Evolutionary conservation across 2,797 vertebrate genomes (phyloP), one percentile per base, ranked within the genome.

Genomic region (Botia kubotai): DNA sequence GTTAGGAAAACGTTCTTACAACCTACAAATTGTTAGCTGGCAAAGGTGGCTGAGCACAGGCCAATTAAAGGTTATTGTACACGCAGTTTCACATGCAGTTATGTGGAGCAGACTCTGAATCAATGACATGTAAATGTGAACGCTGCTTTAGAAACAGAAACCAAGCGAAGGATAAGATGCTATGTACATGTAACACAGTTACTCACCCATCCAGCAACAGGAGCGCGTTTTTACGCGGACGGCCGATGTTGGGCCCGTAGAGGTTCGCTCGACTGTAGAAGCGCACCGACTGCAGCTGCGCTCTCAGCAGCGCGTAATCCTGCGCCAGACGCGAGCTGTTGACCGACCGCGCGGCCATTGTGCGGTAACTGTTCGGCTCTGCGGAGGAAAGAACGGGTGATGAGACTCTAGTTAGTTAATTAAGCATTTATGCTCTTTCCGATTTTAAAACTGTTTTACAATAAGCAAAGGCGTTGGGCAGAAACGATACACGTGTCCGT

Each of bases 301-400:
- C 96, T 87, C 95, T 95, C 88, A 99, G 94, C 83, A 96, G 94
- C 78, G 93, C 82, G 82, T 98, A 97, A 91, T 99, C 98, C 89
- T 96, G 96, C 67, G 96, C 97, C 90, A 98, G 91, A 90, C 97
- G 97, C 90, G 95, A 97, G 90, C 97, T 97, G 83, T 98, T 99
- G 86, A 98, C 94, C 0, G 95, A 93, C 53, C 93, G 96, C 50
- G 96, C 95, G 17, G 94, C 94, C 94, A 99, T 91, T 36, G 93
- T 90, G 85, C 96, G 95, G 87, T 98, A 99, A 83, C 97, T 96
- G 87, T 98, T 99, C 72, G 98, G 98, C 88, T 99, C 98, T 99
- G 92, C 68, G 72, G 83, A 50, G 6, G 65, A 13, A 2, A 66
- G 11, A 67, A 43, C 1, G 0, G 29, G 17, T 23, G 6, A 23